These are phyloP conservation scores for Plagodis pulveraria DNA, from an alignment of 2,888 invertebrate species.

Conservation along the genomic window DNA sequence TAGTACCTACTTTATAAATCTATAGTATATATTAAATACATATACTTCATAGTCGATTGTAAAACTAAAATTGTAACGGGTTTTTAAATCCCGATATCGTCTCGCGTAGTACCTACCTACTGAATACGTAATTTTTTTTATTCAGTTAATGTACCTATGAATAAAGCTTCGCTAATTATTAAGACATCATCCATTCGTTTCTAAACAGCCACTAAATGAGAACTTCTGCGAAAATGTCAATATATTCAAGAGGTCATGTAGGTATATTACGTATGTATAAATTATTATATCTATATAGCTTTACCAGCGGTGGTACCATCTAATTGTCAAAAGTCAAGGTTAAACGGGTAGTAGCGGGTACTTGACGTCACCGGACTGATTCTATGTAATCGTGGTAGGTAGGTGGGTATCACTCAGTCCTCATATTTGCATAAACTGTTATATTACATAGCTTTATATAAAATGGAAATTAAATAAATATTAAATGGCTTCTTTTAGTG, in stretches of 20 bases:
- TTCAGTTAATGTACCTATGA: slow-evolving; percentile 4
- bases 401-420: no score
- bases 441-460: no score
- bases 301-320: slow-evolving; percentile 40
- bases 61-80: no score
- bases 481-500: no score
- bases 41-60: no score
- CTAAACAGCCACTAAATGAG: slow-evolving; percentile 48
- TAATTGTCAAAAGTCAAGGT: slow-evolving; percentile 61
- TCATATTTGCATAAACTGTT: no score
- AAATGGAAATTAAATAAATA: no score
- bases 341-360: slow-evolving; percentile 28
- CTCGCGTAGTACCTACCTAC: neutral
- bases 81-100: no score
- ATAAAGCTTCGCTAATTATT: slow-evolving; percentile 35
- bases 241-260: slow-evolving; percentile 59
- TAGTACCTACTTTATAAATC: no score
- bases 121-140: neutral
- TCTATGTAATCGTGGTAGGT: slow-evolving; percentile 9
- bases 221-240: slow-evolving; percentile 58
- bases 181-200: slow-evolving; percentile 43
- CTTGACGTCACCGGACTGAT: slow-evolving; percentile 29
- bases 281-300: slow-evolving; percentile 40
- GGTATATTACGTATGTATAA: slow-evolving; percentile 44
- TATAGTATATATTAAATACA: no score